phyloP scores from a whole-genome alignment of 1,140 invertebrate species.

The Aphaenogaster floridana region DNA sequence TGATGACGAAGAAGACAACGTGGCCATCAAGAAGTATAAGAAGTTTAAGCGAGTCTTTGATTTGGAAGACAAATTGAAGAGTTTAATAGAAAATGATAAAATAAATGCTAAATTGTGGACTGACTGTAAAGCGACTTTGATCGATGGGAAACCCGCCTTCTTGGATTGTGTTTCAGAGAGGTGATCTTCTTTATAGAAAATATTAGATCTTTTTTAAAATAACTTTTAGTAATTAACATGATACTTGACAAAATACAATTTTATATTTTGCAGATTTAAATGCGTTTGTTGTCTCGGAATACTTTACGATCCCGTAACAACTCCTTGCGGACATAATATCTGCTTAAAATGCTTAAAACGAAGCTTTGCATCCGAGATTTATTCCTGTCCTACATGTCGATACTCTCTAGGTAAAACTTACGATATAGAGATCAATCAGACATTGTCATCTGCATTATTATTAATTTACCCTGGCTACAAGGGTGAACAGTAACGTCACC shows the following conservation, averaged over 20 bases:
- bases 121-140: slow-evolving; percentile 86
- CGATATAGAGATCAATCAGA: slow-evolving; percentile 87
- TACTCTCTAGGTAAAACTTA: slow-evolving; percentile 88
- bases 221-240: slow-evolving; percentile 9
- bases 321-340: slow-evolving; percentile 92
- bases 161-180: slow-evolving; percentile 79
- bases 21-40: slow-evolving; percentile 64
- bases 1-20: slow-evolving; percentile 69
- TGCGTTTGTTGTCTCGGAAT: slow-evolving; percentile 95
- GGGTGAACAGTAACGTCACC: slow-evolving; percentile 79
- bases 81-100: slow-evolving; percentile 88
- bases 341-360: slow-evolving; percentile 91
- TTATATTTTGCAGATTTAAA: slow-evolving; percentile 88
- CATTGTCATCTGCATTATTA: slow-evolving; percentile 87
- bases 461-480: slow-evolving; percentile 90
- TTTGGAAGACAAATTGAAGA: slow-evolving; percentile 85
- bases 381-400: slow-evolving; percentile 91
- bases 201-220: background rate
- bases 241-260: slow-evolving; percentile 57
- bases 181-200: slow-evolving; percentile 75
- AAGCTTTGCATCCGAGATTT: slow-evolving; percentile 90
- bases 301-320: slow-evolving; percentile 91
- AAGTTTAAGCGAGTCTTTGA: slow-evolving; percentile 86
- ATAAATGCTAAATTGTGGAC: slow-evolving; percentile 91
- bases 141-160: slow-evolving; percentile 85